Evolutionary conservation across 1,140 invertebrate species (phyloP), one percentile per base, ranked within the genome.

Genomic region (Camponotus vicinus): DNA sequence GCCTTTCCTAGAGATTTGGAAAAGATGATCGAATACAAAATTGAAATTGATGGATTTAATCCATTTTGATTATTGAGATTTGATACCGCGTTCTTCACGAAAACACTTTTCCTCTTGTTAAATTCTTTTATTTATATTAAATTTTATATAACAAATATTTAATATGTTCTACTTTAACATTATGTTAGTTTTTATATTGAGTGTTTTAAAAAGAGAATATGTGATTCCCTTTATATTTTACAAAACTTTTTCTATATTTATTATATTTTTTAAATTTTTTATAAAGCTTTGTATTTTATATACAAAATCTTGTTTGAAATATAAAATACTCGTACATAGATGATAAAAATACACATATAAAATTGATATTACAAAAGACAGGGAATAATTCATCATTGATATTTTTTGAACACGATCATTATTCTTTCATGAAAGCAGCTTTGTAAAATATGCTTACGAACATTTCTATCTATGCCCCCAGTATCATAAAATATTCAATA

Each of bases 1-100:
- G 94, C 92, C 85, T 93, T 95, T 83, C 94, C 94, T 95, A 79
- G 21, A 45, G 59, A 85, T 27, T 63, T 27, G 18, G 9, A 13
- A 66, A 52, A 71, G 70, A 88, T 40, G 1, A 15, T 69, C 40
- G 37, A 9, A 40, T 40, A 64, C 5, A 45, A 5, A 7, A 42
- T 18, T 55, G 5, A 77, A 55, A 76, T 7, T 34, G 2, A 59
- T 37, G 32, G 83, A 67, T n/a, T 59, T 34, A 0, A 57, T 40
- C 13, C 0, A 57, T 40, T 80, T 82, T n/a, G 15, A 71, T 57
- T 15, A 9, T 11, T 8, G 42, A 27, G 27, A 64, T 5, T 6
- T 49, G 11, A 52, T 11, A 64, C 32, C 2, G 32, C 4, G 0
- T 66, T 27, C 8, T 21, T 21, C 18, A 13, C 2, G 1, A 40